A percentile compares a stretch with the other conserved stretches of the same genome.
Evolutionary conservation across 2,888 invertebrate species (phyloP).

Genomic region (Acholoe squamosa): DNA sequence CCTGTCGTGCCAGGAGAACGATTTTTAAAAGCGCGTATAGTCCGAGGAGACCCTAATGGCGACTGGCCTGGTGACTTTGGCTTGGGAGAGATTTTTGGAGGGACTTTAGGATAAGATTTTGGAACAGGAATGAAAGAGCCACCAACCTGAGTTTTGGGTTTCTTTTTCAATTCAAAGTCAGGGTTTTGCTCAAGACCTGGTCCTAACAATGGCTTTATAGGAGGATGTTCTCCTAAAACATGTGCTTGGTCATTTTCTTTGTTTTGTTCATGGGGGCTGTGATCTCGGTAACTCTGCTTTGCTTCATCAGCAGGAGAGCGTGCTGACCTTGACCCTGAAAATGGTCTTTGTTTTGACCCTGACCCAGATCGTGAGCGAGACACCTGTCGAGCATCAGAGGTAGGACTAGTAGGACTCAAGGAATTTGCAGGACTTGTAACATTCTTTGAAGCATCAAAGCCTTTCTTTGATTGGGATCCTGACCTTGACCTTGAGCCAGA

Average conservation of each 20-base stretch:
- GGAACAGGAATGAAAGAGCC: slow-evolving; percentile 7
- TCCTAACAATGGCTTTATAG: not conserved
- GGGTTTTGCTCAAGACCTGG: not conserved
- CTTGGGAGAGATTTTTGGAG: slow-evolving; percentile 54
- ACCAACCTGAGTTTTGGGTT: not conserved
- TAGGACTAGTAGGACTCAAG: not conserved
- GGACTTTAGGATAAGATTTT: not conserved
- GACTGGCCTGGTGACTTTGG: not conserved
- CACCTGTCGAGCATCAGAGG: not conserved
- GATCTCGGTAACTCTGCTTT: not conserved
- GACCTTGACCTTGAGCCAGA: not conserved
- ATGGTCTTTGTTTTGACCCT: slow-evolving; percentile 1
- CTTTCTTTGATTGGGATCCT: not conserved
- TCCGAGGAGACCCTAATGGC: not conserved
- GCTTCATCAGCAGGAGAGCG: not conserved
- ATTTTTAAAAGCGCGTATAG: not conserved
- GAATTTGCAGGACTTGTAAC: not conserved
- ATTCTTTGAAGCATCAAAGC: not conserved
- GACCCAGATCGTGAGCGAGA: not conserved
- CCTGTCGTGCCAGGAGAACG: too few species aligned
- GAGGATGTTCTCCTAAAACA: not conserved
- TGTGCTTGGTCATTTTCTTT: not conserved
- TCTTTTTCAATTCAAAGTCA: not conserved
- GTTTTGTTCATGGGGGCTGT: not conserved
- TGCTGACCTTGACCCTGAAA: not conserved